Evolutionary conservation across 2,888 invertebrate species (phyloP).

Genomic region (Cecidostiba fungosa): DNA sequence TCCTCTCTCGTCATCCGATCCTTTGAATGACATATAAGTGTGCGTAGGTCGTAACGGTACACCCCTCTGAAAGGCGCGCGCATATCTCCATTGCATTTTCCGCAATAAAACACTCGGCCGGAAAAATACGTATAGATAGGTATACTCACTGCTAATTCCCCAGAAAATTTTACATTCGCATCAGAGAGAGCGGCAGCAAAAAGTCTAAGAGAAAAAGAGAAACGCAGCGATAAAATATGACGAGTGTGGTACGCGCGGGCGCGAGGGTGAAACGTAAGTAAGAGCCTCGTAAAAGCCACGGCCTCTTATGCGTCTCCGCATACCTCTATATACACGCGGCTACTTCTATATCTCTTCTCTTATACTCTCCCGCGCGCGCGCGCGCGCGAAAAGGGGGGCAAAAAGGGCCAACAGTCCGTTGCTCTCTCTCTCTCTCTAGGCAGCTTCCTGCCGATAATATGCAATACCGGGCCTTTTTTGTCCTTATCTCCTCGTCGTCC

Average conservation of each 20-base stretch:
- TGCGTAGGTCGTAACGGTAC: background rate
- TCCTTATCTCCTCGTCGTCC: background rate
- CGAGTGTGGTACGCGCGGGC: background rate
- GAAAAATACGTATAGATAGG: too few relatives aligned
- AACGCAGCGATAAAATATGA: slow-evolving; percentile 6
- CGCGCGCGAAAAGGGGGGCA: background rate
- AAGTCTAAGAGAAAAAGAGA: background rate
- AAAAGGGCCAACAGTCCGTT: background rate
- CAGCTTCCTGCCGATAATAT: background rate
- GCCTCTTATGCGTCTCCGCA: background rate
- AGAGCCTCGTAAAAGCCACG: slow-evolving; percentile 25
- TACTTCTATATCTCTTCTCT: background rate
- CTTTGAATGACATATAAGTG: too few relatives aligned
- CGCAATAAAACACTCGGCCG: background rate
- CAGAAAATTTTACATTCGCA: background rate
- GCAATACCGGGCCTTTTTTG: background rate
- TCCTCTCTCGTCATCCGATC: too few relatives aligned
- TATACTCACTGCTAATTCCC: background rate
- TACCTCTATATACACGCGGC: background rate
- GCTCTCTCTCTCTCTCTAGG: background rate
- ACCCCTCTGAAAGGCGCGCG: background rate
- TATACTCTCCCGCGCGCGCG: background rate
- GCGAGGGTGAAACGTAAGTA: slow-evolving; percentile 32
- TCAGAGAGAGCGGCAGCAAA: background rate
- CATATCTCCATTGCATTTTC: too few relatives aligned